Conservation (phyloP, 2,888 invertebrate genomes). For the Megamerina dolium region DNA sequence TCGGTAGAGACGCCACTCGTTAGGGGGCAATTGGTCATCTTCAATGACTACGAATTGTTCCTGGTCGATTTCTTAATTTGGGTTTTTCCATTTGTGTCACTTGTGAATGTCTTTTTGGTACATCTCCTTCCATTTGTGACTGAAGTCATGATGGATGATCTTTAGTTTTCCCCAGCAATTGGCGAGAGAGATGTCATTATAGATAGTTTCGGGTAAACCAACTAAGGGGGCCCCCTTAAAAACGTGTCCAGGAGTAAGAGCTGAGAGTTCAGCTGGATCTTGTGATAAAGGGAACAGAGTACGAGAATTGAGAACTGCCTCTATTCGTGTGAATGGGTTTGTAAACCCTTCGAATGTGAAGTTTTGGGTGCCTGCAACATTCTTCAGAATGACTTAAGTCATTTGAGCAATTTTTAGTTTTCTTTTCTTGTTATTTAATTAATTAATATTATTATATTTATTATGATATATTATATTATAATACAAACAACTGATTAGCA, state of each 20-base stretch:
- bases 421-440: no score
- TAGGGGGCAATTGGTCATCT: background rate
- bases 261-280: no score
- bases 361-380: background rate
- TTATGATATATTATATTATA: no score
- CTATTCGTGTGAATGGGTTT: slow-evolving; percentile 3
- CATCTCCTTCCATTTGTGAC: slow-evolving; percentile 4
- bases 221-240: slow-evolving; percentile 2
- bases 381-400: slow-evolving; percentile 8
- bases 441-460: no score
- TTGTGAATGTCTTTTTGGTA: no score
- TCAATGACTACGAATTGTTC: background rate
- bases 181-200: background rate
- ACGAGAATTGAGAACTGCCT: slow-evolving; percentile 5
- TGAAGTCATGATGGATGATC: slow-evolving; percentile 6
- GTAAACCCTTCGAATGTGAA: slow-evolving; percentile 10
- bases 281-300: slow-evolving; percentile 7
- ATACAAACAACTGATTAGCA: no score
- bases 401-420: no score
- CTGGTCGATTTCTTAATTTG: background rate
- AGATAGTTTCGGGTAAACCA: slow-evolving; percentile 1
- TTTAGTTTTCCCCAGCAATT: slow-evolving; percentile 10
- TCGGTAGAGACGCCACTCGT: no score
- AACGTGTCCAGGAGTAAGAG: no score
- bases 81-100: background rate